Evolutionary conservation across 2,113 vertebrate species (phyloP).

Genomic region (Alosa alosa): DNA sequence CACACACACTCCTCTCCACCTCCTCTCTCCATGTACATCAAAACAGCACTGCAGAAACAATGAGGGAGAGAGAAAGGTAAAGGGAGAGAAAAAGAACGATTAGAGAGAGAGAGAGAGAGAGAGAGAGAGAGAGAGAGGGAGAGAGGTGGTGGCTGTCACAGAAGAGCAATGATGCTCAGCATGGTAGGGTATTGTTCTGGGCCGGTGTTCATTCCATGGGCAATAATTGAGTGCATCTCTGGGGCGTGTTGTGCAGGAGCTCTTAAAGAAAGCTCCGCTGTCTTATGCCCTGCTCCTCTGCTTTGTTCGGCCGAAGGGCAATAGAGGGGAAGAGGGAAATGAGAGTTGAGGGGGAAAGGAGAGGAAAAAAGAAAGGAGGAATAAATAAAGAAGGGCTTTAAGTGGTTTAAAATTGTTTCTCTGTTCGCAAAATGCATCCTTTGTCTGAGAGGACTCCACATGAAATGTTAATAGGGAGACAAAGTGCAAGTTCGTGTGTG

Average conservation of each 20-base stretch:
- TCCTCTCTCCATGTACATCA: too few relatives aligned
- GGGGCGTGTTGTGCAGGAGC: not conserved
- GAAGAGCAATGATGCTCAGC: not conserved
- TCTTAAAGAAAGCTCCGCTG: not conserved
- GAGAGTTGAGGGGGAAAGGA: not conserved
- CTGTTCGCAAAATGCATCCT: slow-evolving; percentile 50
- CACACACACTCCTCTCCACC: not conserved
- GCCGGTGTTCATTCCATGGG: not conserved
- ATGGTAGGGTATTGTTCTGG: slow-evolving; percentile 2
- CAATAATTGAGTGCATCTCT: not conserved
- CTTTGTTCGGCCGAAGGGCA: not conserved
- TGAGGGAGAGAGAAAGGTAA: not conserved
- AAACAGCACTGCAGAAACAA: too few relatives aligned
- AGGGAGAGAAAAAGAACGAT: not conserved
- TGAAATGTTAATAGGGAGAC: slow-evolving; percentile 64
- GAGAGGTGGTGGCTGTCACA: not conserved
- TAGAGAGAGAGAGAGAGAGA: not conserved
- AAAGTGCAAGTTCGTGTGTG: slow-evolving; percentile 45
- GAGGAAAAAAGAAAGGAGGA: slow-evolving; percentile 7
- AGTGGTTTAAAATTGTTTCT: slow-evolving; percentile 33
- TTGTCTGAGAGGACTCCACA: slow-evolving; percentile 52
- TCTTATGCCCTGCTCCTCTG: not conserved
- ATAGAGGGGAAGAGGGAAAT: not conserved
- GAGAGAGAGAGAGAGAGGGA: not conserved
- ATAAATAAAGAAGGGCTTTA: not conserved